Conservation (phyloP, 2,888 invertebrate genomes). For the Agrenia bidenticulata region DNA sequence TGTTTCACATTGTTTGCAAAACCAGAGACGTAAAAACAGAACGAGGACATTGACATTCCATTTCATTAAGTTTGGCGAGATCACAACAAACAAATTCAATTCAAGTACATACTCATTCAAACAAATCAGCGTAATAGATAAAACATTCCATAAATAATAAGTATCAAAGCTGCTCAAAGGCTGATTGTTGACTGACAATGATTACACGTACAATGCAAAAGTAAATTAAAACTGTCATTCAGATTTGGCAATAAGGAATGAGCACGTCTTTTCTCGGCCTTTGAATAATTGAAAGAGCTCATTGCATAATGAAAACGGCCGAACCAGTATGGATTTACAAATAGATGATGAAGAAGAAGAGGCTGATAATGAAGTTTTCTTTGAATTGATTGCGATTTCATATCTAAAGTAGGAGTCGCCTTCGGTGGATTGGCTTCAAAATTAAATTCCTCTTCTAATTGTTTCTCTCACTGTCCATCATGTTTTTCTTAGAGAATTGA, state of each 20-base stretch:
- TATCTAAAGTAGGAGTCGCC: no score
- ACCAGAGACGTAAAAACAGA: no score
- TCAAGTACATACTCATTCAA: neutral
- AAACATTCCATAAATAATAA: no score
- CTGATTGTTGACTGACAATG: conserved; percentile 8
- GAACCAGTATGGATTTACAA: no score
- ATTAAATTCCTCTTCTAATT: no score
- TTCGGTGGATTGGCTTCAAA: no score
- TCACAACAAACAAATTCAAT: neutral
- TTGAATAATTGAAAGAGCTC: no score
- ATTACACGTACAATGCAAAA: neutral
- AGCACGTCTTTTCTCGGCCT: neutral
- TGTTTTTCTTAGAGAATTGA: neutral
- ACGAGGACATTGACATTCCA: neutral
- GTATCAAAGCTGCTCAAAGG: neutral
- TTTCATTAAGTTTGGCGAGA: neutral
- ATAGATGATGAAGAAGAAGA: no score
- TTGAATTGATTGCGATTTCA: no score
- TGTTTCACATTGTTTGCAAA: neutral
- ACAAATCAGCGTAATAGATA: no score
- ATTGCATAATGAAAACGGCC: no score
- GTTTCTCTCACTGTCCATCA: neutral
- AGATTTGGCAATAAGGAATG: conserved; percentile 5
- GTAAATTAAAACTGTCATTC: conserved; percentile 12
- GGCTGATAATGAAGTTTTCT: no score